Conservation (phyloP, 2,888 invertebrate species). For the Drosophila anomelani region DNA sequence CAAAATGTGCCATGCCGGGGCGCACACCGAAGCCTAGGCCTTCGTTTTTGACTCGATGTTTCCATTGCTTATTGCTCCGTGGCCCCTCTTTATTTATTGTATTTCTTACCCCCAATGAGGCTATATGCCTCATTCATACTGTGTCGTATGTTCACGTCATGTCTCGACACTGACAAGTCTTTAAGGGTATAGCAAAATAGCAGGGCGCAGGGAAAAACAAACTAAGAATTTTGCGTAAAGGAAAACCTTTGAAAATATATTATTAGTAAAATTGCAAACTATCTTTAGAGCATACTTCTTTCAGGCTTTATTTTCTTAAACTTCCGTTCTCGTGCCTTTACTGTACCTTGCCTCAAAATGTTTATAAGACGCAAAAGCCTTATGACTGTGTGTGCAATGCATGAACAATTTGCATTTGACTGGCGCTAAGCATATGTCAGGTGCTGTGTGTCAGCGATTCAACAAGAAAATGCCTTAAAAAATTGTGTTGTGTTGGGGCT, state of each 20-base stretch:
- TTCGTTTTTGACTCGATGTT: constrained; percentile 20
- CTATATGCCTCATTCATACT: constrained; percentile 43
- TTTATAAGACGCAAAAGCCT: constrained; percentile 7
- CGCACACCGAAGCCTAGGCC: constrained; percentile 26
- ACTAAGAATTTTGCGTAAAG: not conserved
- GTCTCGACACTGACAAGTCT: constrained; percentile 19
- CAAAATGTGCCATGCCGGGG: constrained; percentile 28
- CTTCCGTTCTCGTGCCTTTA: not conserved
- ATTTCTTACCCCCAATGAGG: constrained; percentile 7
- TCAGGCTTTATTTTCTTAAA: not conserved
- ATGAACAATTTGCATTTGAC: constrained; percentile 2
- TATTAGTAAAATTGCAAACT: not conserved
- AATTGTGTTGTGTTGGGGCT: constrained; percentile 9
- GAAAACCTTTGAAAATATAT: not conserved
- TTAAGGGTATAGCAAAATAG: constrained; percentile 5
- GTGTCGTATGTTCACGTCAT: constrained; percentile 44
- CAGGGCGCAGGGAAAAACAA: not conserved
- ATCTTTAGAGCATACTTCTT: not conserved
- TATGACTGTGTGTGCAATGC: constrained; percentile 3
- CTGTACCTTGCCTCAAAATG: constrained; percentile 7
- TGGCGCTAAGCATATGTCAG: constrained; percentile 48
- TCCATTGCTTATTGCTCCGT: constrained; percentile 3
- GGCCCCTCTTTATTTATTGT: constrained; percentile 1
- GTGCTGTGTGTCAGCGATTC: constrained; percentile 50
- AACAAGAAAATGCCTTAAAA: constrained; percentile 24